phyloP scores from a whole-genome alignment of 2,797 vertebrate species.

The Channa striata region DNA sequence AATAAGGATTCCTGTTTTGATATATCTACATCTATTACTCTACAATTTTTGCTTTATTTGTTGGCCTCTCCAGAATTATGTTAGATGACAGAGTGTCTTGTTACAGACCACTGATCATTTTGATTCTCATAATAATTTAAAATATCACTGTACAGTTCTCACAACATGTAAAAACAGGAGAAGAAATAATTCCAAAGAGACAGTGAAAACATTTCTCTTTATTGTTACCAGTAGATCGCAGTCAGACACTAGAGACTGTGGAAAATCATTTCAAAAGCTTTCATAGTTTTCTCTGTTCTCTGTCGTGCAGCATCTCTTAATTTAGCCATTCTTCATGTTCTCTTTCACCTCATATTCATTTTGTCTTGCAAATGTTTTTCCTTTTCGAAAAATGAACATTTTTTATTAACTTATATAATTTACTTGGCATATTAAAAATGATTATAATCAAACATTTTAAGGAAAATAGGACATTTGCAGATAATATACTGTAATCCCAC shows the following conservation, averaged over 20 bases:
- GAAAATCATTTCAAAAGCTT: conserved; percentile 22
- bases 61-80: too few relatives aligned
- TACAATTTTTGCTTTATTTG: too few relatives aligned
- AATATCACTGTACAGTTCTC: background rate
- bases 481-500: too few relatives aligned
- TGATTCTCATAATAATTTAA: conserved; percentile 1
- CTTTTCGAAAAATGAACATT: background rate
- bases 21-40: too few relatives aligned
- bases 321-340: conserved; percentile 11
- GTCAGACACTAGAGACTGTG: conserved; percentile 13
- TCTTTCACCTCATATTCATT: conserved; percentile 11
- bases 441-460: too few relatives aligned
- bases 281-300: conserved; percentile 6
- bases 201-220: conserved; percentile 14
- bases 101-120: background rate
- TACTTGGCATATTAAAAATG: background rate
- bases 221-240: conserved; percentile 9
- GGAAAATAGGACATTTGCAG: too few relatives aligned
- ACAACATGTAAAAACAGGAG: background rate
- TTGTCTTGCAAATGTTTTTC: background rate
- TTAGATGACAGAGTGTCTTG: background rate
- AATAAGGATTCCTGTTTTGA: too few relatives aligned
- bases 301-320: background rate
- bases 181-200: conserved; percentile 14
- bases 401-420: too few relatives aligned